Evolutionary conservation across 2,797 vertebrate species (phyloP).

Genomic region (Pyrocephalus nanus): DNA sequence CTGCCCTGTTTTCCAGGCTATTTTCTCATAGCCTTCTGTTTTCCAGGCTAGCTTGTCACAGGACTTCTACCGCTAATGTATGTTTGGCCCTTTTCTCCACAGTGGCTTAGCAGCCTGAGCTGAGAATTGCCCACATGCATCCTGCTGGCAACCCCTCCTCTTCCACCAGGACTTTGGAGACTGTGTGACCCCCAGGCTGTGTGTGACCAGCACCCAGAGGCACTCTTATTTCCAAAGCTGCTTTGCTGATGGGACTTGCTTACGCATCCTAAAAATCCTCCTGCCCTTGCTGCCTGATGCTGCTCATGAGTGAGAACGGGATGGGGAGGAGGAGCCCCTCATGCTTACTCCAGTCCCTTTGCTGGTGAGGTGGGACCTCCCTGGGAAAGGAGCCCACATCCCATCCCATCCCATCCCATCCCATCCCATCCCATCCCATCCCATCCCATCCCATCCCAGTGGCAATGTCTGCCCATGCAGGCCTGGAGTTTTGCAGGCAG

Average conservation of each 20-base stretch:
- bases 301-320: no score
- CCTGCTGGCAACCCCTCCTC: not conserved
- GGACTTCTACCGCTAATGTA: rapidly evolving
- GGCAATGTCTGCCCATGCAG: rapidly evolving
- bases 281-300: no score
- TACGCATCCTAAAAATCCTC: not conserved
- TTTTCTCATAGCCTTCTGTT: not conserved
- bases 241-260: not conserved
- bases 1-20: not conserved
- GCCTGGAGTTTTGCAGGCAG: not conserved
- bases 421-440: no score
- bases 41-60: not conserved
- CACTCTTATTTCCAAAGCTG: not conserved
- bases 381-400: no score
- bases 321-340: no score
- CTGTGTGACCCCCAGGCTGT: rapidly evolving
- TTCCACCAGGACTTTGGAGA: not conserved
- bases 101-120: not conserved
- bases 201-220: not conserved
- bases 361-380: no score
- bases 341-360: no score
- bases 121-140: not conserved
- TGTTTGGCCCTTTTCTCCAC: not conserved
- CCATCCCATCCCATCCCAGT: not conserved
- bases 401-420: not conserved